phyloP scores from a whole-genome alignment of 1,140 invertebrate genomes.

The Achatina immaculata region DNA sequence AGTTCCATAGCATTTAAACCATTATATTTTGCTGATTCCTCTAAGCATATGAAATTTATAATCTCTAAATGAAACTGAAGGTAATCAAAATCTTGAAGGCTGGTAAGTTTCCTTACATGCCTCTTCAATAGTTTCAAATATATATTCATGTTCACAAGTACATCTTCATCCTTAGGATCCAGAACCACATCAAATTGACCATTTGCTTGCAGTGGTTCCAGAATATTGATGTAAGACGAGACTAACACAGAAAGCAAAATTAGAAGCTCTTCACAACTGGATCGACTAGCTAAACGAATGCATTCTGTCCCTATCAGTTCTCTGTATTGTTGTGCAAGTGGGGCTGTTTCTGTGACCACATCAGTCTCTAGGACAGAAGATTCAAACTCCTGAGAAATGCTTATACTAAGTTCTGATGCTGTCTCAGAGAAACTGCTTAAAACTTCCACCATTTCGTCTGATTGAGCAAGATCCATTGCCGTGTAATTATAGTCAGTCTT shows the following conservation, averaged over 20 bases:
- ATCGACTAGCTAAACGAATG: background rate
- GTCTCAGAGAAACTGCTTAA: background rate
- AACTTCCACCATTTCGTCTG: slow-evolving; percentile 51
- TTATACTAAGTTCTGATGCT: background rate
- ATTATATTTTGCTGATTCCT: background rate
- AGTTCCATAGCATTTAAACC: too few species aligned
- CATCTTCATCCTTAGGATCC: background rate
- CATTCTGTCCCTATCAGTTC: background rate
- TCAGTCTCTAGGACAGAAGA: background rate
- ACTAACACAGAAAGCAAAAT: background rate
- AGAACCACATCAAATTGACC: too few species aligned
- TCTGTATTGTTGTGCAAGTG: background rate
- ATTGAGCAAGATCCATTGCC: slow-evolving; percentile 52
- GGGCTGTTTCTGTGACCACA: background rate
- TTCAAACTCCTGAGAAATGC: background rate
- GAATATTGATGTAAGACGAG: background rate
- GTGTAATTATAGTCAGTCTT: slow-evolving; percentile 46
- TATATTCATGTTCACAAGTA: background rate
- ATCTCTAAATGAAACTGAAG: background rate
- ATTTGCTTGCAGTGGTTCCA: background rate
- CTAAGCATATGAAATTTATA: background rate
- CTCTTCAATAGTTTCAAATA: background rate
- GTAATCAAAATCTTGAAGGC: background rate
- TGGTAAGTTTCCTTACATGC: slow-evolving; percentile 2
- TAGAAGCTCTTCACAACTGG: background rate